Conservation (phyloP, 2,797 vertebrate genomes). For the Apodemus agrarius region DNA sequence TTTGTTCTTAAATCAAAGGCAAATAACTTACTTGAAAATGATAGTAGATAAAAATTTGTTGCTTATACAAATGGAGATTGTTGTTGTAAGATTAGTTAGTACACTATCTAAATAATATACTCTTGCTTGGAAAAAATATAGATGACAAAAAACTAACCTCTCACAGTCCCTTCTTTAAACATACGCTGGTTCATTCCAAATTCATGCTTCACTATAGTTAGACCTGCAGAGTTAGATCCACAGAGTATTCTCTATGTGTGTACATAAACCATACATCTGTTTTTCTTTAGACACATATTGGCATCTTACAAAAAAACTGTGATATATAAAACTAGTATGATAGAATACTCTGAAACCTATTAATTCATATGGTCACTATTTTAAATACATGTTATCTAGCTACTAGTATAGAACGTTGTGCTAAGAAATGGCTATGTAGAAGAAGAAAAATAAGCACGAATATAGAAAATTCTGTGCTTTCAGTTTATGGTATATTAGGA, state of each 20-base stretch:
- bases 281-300: constrained; percentile 20
- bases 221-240: background rate
- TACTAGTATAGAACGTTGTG: background rate
- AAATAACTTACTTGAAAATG: constrained; percentile 29
- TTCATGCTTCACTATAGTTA: background rate
- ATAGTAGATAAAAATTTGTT: constrained; percentile 27
- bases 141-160: background rate
- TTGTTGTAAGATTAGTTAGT: constrained; percentile 16
- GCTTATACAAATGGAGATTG: constrained; percentile 12
- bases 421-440: background rate
- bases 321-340: constrained; percentile 29
- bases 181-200: background rate
- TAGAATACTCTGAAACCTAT: constrained; percentile 10
- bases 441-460: background rate
- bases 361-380: constrained; percentile 40
- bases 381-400: background rate
- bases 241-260: background rate
- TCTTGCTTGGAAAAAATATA: background rate
- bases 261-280: background rate
- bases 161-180: background rate
- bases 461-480: background rate
- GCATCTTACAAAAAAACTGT: background rate
- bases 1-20: constrained; percentile 26
- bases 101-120: constrained; percentile 5
- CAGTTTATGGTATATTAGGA: background rate